Percentiles rank a stretch among this genome's conserved stretches.
phyloP scores from a whole-genome alignment of 2,113 vertebrate species.

The Nibea albiflora region DNA sequence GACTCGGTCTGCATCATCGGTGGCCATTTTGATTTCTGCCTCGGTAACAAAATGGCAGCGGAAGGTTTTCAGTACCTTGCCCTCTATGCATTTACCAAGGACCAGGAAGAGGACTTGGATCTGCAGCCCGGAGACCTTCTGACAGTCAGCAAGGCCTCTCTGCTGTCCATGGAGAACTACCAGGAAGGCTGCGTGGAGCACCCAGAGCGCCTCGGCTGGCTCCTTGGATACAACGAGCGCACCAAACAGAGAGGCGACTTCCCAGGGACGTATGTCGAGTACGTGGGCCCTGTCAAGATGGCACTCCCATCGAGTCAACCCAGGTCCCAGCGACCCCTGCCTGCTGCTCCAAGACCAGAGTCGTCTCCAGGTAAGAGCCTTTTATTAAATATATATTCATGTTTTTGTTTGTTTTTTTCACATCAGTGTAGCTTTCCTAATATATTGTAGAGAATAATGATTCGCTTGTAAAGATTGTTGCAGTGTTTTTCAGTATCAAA shows the following conservation, averaged over 20 bases:
- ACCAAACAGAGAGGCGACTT: constrained; percentile 95
- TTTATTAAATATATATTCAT: background rate
- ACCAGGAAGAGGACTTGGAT: constrained; percentile 93
- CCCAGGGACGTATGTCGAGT: constrained; percentile 94
- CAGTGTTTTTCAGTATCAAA: background rate
- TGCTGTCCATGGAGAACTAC: constrained; percentile 87
- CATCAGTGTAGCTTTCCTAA: background rate
- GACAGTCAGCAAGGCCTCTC: constrained; percentile 90
- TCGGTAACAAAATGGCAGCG: constrained; percentile 79
- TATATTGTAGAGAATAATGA: background rate
- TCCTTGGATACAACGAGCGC: constrained; percentile 92
- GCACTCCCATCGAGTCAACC: constrained; percentile 86
- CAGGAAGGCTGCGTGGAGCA: constrained; percentile 88
- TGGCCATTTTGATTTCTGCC: constrained; percentile 69
- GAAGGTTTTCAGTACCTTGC: constrained; percentile 94
- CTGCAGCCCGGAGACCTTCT: constrained; percentile 90
- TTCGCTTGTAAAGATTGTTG: too few species aligned
- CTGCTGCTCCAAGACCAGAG: constrained; percentile 85
- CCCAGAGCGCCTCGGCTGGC: constrained; percentile 91
- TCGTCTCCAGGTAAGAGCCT: constrained; percentile 85
- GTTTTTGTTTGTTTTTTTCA: constrained; percentile 1
- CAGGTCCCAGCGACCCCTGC: constrained; percentile 89
- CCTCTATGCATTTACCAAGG: constrained; percentile 89
- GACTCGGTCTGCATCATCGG: constrained; percentile 38
- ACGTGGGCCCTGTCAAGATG: constrained; percentile 89